Evolutionary conservation across 2,113 vertebrate species (phyloP).

Genomic region (Pogona vitticeps): DNA sequence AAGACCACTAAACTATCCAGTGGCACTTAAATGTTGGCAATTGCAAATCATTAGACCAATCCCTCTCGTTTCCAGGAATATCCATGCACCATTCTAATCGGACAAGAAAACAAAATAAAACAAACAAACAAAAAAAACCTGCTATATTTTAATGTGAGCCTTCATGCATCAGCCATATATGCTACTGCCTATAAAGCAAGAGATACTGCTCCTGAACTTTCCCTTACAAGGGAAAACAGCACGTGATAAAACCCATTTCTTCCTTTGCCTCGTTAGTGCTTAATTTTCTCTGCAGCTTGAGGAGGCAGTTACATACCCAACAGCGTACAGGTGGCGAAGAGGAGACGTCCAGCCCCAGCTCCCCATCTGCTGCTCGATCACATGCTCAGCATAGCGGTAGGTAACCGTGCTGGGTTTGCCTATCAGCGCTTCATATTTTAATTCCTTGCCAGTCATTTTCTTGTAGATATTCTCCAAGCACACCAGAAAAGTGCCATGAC

Average conservation of each 20-base stretch:
- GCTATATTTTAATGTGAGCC: background rate
- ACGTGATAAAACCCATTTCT: background rate
- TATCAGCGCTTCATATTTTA: constrained; percentile 89
- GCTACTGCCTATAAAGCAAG: background rate
- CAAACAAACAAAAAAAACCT: no score
- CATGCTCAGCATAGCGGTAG: constrained; percentile 87
- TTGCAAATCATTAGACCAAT: background rate
- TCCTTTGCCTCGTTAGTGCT: background rate
- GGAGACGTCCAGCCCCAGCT: constrained; percentile 84
- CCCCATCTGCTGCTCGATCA: constrained; percentile 84
- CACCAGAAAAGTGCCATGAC: constrained; percentile 93
- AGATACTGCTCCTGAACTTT: background rate
- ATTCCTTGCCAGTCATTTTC: constrained; percentile 89
- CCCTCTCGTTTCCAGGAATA: no score
- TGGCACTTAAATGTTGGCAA: background rate
- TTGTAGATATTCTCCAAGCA: constrained; percentile 91
- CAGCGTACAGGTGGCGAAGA: constrained; percentile 88
- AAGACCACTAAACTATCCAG: no score
- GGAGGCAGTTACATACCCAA: constrained; percentile 82
- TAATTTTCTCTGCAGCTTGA: background rate
- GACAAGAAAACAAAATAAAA: no score
- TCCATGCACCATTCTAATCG: no score
- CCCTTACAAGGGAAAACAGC: background rate
- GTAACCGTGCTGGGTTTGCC: constrained; percentile 94
- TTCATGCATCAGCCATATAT: background rate